A percentile compares a stretch with the other conserved stretches of the same genome.
Evolutionary conservation across 2,888 invertebrate species (phyloP).

Genomic region (Hanleya hanleyi): DNA sequence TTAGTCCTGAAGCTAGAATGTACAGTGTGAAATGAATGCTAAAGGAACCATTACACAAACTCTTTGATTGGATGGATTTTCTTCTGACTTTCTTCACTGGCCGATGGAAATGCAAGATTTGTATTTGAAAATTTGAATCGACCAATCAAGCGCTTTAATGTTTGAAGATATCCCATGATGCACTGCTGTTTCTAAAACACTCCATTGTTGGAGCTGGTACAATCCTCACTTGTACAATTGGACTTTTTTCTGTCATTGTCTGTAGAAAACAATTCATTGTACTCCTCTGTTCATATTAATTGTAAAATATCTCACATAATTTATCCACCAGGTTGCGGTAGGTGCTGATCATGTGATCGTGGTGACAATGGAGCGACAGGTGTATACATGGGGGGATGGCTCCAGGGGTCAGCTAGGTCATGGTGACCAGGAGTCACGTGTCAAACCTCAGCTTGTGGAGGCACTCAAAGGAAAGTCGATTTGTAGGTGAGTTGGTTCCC

Average conservation of each 20-base stretch:
- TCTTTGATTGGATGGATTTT: too few species aligned
- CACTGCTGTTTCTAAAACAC: too few species aligned
- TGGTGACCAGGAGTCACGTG: conserved; percentile 73
- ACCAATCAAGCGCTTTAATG: too few species aligned
- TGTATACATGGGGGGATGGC: conserved; percentile 83
- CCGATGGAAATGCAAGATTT: too few species aligned
- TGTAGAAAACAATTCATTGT: not conserved
- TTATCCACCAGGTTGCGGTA: conserved; percentile 66
- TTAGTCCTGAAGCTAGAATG: too few species aligned
- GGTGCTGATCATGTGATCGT: conserved; percentile 73
- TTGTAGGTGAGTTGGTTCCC: conserved; percentile 71
- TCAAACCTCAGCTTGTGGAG: conserved; percentile 78
- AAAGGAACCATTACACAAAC: too few species aligned
- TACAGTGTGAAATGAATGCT: too few species aligned
- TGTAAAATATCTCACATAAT: conserved; percentile 78
- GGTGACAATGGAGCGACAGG: conserved; percentile 77
- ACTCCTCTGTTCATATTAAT: conserved; percentile 38
- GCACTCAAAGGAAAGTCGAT: conserved; percentile 79
- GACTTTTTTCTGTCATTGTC: not conserved
- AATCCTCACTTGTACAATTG: not conserved
- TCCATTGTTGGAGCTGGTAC: not conserved
- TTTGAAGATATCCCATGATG: too few species aligned
- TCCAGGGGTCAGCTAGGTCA: conserved; percentile 80
- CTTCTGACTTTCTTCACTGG: too few species aligned
- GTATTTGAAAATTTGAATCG: too few species aligned